Evolutionary conservation across 1,140 invertebrate species (phyloP).

Genomic region (Zaprionus capensis): DNA sequence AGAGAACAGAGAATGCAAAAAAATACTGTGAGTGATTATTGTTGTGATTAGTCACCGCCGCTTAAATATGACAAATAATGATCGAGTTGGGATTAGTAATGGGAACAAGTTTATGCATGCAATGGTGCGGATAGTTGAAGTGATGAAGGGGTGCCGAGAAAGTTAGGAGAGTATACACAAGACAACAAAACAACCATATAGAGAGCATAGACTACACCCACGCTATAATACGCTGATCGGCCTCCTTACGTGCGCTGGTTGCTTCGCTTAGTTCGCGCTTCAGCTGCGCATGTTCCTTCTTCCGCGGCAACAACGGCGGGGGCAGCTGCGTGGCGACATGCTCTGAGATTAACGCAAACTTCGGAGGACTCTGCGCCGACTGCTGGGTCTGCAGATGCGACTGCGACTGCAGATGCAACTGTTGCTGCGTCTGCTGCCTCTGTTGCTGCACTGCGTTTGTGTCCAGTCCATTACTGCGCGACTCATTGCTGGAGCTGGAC

Average conservation of each 20-base stretch:
- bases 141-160: not conserved
- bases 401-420: not conserved
- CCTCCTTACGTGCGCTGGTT: constrained; percentile 85
- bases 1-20: constrained; percentile 68
- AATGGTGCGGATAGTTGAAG: constrained; percentile 4
- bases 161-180: not conserved
- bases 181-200: constrained; percentile 51
- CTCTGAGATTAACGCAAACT: constrained; percentile 59
- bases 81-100: not conserved
- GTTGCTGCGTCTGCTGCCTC: not conserved
- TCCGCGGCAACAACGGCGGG: constrained; percentile 65
- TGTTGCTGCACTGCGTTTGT: constrained; percentile 4
- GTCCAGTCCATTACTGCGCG: constrained; percentile 56
- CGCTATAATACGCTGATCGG: constrained; percentile 85
- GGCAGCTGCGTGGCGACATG: constrained; percentile 38
- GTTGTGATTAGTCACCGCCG: constrained; percentile 57
- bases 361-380: constrained; percentile 57
- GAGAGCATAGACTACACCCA: constrained; percentile 84
- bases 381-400: not conserved
- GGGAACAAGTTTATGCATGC: constrained; percentile 20
- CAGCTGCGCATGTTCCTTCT: constrained; percentile 77
- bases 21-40: constrained; percentile 53
- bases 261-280: constrained; percentile 85
- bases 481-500: constrained; percentile 75
- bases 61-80: constrained; percentile 1